phyloP scores from a whole-genome alignment of 1,140 invertebrate genomes.

The Neodiprion fabricii region DNA sequence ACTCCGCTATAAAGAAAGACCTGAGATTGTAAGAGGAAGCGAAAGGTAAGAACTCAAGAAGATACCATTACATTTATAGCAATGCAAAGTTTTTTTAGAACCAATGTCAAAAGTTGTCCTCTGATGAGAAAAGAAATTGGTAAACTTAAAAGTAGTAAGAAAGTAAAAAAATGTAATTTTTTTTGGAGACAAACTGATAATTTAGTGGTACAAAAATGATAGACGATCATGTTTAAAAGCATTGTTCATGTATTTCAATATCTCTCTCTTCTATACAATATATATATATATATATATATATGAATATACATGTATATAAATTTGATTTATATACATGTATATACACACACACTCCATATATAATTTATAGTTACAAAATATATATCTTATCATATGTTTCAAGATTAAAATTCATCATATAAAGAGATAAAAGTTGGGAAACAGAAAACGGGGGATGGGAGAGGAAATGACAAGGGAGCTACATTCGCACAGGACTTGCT shows the following conservation, averaged over 20 bases:
- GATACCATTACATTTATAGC: neutral
- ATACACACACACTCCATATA: constrained; percentile 56
- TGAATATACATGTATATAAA: constrained; percentile 54
- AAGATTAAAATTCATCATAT: constrained; percentile 52
- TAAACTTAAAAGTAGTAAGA: constrained; percentile 12
- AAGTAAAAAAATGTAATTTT: constrained; percentile 20
- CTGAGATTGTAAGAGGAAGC: constrained; percentile 44
- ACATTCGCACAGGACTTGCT: neutral
- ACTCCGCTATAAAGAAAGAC: neutral
- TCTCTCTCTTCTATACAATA: constrained; percentile 61
- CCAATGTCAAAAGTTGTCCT: constrained; percentile 15
- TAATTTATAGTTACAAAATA: constrained; percentile 59
- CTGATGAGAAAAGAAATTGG: constrained; percentile 25
- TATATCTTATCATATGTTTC: constrained; percentile 50
- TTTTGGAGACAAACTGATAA: constrained; percentile 37
- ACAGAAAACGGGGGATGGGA: constrained; percentile 2
- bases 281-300: constrained; percentile 54
- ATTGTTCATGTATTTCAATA: constrained; percentile 63
- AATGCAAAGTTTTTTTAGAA: neutral
- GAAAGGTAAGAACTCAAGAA: constrained; percentile 35
- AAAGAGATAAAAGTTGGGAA: constrained; percentile 23
- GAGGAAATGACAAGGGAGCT: neutral
- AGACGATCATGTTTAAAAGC: constrained; percentile 62
- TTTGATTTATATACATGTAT: constrained; percentile 52
- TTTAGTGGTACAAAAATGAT: constrained; percentile 61